Conservation (phyloP, 2,888 invertebrate species). For the Protonemura montana region DNA sequence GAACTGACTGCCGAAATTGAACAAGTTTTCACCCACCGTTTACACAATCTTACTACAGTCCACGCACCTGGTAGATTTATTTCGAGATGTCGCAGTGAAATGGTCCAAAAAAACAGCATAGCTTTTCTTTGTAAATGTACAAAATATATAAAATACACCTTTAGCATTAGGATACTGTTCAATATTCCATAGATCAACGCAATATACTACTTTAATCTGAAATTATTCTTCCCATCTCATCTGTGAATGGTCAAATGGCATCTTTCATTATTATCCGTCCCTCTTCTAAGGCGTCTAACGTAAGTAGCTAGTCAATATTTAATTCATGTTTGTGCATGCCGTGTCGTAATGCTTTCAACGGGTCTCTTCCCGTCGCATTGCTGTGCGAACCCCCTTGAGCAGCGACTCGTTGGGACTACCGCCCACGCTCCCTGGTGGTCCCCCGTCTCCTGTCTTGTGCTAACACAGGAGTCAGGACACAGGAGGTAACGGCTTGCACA, state of each 20-base stretch:
- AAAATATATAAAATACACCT: no score
- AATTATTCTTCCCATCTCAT: neutral
- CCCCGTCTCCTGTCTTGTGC: neutral
- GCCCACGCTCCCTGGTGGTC: neutral
- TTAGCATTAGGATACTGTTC: neutral
- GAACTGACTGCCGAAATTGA: no score
- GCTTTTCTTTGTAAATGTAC: no score
- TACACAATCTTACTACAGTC: no score
- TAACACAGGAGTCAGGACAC: neutral
- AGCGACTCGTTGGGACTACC: neutral
- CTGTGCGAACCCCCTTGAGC: neutral
- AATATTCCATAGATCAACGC: neutral
- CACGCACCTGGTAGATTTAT: no score
- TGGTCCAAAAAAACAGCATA: no score
- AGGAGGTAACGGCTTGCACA: neutral
- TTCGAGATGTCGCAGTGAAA: no score
- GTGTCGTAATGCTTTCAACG: slow-evolving; percentile 27
- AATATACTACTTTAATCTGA: neutral
- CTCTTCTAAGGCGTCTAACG: neutral
- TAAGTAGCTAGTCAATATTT: slow-evolving; percentile 27
- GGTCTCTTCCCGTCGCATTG: neutral
- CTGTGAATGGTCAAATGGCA: neutral
- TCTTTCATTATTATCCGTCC: neutral
- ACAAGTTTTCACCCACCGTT: no score
- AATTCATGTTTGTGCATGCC: slow-evolving; percentile 29